Evolutionary conservation across 2,888 invertebrate species (phyloP), one percentile per base, ranked within the genome.

Genomic region (Scaptomyza polygonia): DNA sequence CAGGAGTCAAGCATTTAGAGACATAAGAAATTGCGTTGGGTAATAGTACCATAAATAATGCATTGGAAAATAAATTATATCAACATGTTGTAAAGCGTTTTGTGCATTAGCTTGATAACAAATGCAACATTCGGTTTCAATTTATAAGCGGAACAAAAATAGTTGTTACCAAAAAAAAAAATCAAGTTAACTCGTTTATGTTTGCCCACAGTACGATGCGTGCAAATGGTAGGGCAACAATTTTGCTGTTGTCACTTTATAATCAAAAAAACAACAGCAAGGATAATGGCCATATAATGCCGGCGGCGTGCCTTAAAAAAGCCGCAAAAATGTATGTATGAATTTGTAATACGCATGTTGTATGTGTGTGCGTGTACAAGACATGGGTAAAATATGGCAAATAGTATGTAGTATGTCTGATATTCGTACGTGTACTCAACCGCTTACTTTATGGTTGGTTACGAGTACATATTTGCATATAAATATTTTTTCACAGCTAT

Each of bases 181-280:
- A n/a, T n/a, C n/a, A n/a, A n/a, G n/a, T n/a, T n/a, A n/a, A n/a
- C n/a, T n/a, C 8, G 3, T 47, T 9, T 18, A 6, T 7, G 14
- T 42, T 29, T 5, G 11, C 4, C 51, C 64, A 62, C 6, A 7
- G 40, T 42, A 12, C 14, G 2, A n/a, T 32, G 12, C 14, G 18
- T 14, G 21, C 6, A 16, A 16, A 8, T n/a, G 29, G 9, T 9
- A 39, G 25, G 12, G 32, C 14, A 40, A 27, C 42, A 11, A 16
- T 61, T 25, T 16, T 32, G 12, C n/a, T 62, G 27, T 27, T 61
- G 14, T 21, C 63, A 48, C 12, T 27, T 62, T 63, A 48, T 62
- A 62, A 42, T 63, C 32, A 48, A 32, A 62, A 27, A 48, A 63
- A 48, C 61, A 42, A 62, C 49, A 49, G 32, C 25, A 16, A 54